phyloP scores from a whole-genome alignment of 2,797 vertebrate genomes.

The Tiaroga cobitis region DNA sequence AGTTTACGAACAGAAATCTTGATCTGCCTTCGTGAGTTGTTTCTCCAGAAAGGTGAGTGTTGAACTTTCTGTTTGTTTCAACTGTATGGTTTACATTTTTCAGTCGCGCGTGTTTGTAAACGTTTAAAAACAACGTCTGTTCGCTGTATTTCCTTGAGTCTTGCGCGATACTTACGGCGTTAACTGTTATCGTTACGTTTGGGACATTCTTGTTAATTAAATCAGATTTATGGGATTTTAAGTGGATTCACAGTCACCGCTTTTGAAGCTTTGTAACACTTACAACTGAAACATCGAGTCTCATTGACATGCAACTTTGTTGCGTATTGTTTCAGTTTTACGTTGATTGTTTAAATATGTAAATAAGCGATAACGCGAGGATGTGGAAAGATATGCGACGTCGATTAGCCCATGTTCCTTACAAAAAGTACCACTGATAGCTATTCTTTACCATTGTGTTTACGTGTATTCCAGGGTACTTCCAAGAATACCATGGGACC shows the following conservation, averaged over 20 bases:
- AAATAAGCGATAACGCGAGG: not conserved
- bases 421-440: not conserved
- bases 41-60: conserved; percentile 42
- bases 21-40: conserved; percentile 17
- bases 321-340: not conserved
- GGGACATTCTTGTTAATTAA: not conserved
- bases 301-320: not conserved
- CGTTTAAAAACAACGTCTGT: not conserved
- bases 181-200: not conserved
- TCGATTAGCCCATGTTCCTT: not conserved
- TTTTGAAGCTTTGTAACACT: not conserved
- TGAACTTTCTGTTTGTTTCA: conserved; percentile 46
- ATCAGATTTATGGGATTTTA: not conserved
- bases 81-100: conserved; percentile 14
- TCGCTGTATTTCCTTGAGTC: not conserved
- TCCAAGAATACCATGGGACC: not conserved
- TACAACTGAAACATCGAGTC: not conserved
- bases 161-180: too few species aligned
- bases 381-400: not conserved
- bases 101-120: conserved; percentile 17
- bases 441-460: not conserved
- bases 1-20: conserved; percentile 14
- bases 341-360: not conserved
- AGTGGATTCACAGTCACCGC: too few species aligned
- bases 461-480: not conserved